Percentiles rank a stretch among this genome's conserved stretches.
These are phyloP conservation scores for Myathropa florea DNA, from an alignment of 2,888 invertebrate species.

Conservation along the genomic window DNA sequence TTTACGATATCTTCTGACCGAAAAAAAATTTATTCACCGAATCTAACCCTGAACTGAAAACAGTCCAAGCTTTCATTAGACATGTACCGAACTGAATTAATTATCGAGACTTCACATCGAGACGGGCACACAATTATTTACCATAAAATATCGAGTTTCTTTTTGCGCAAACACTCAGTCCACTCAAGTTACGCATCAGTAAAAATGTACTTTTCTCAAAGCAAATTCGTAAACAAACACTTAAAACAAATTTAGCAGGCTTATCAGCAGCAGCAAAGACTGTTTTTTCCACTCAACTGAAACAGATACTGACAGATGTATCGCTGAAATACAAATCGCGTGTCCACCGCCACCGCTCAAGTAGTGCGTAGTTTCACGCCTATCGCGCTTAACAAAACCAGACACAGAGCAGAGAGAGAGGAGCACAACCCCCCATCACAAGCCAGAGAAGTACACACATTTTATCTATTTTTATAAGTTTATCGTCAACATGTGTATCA, in stretches of 20 bases:
- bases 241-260: not conserved
- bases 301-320: not conserved
- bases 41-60: no score
- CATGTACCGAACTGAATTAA: not conserved
- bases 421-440: not conserved
- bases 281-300: not conserved
- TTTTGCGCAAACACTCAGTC: not conserved
- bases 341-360: not conserved
- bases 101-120: not conserved
- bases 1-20: no score
- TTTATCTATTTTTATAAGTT: slow-evolving; percentile 45
- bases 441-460: not conserved
- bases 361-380: slow-evolving; percentile 7
- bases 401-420: not conserved
- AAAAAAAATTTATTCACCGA: no score
- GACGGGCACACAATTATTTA: not conserved
- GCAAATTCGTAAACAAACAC: not conserved
- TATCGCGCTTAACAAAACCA: slow-evolving; percentile 9
- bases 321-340: not conserved
- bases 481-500: slow-evolving; percentile 25
- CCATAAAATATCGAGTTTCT: not conserved
- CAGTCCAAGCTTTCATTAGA: no score
- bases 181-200: not conserved
- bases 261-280: not conserved
- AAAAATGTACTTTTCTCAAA: not conserved